Conservation (phyloP, 2,888 invertebrate genomes). For the Chymomyza fuscimana region DNA sequence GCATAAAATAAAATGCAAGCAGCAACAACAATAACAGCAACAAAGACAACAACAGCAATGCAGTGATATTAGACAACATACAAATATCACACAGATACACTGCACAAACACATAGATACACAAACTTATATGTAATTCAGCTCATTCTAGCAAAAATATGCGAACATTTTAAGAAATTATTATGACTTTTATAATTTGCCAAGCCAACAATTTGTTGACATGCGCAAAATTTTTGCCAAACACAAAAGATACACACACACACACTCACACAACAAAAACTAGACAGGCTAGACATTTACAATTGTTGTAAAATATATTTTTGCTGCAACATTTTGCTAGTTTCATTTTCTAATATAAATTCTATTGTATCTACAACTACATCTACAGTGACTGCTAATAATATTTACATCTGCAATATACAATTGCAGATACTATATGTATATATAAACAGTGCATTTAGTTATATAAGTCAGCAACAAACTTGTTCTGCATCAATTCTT, state of each 20-base stretch:
- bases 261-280: constrained; percentile 24
- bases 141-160: constrained; percentile 48
- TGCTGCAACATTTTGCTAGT: constrained; percentile 49
- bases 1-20: constrained; percentile 73
- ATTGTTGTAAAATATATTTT: constrained; percentile 23
- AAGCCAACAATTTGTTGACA: constrained; percentile 65
- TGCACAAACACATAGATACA: background rate
- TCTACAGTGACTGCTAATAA: background rate
- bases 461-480: constrained; percentile 27
- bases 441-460: background rate
- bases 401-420: constrained; percentile 60
- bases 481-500: background rate
- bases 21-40: constrained; percentile 31
- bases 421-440: constrained; percentile 44
- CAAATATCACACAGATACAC: constrained; percentile 6
- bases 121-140: background rate
- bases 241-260: constrained; percentile 17
- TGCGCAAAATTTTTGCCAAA: constrained; percentile 62
- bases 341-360: constrained; percentile 31
- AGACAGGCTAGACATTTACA: constrained; percentile 49
- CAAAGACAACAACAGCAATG: constrained; percentile 32
- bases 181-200: constrained; percentile 68
- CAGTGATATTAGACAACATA: constrained; percentile 17
- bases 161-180: constrained; percentile 69
- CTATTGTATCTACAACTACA: constrained; percentile 15